Base-by-base conservation (phyloP, 2,888 invertebrate genomes). In the Strigamia transsilvanica region DNA sequence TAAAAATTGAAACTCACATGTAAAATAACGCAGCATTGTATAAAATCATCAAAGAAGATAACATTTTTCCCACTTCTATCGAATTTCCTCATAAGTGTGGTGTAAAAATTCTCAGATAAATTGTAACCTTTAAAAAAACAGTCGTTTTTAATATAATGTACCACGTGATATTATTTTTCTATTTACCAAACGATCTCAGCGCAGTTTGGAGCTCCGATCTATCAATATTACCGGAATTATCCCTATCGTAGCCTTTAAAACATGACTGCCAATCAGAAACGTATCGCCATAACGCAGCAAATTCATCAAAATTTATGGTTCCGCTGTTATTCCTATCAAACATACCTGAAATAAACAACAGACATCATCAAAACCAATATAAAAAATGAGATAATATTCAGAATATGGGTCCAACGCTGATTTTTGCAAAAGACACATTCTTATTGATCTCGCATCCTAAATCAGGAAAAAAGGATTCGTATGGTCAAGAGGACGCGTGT, bases 231-330 rank as follows among this genome's bases (percentile, higher is more conserved):
- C 99, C 91, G 13, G 90, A 90, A 87, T 93, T 94, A 87, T 99
- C 98, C 73, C 93, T 90, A 88, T 99, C 99, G 87, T 97, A 99
- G 0, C 94, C 93, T 73, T 94, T 92, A 88, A 99, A 99, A 87
- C 97, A 97, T 86, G 92, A 93, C 87, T 98, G 97, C 99, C 99
- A 99, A 86, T 99, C 98, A 7, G 95, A 96, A 0, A 99, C 95
- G 88, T 98, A 99, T 87, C 97, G 97, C 99, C 99, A 99, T 0
- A 99, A 89, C 0, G 96, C 94, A 80, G 95, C 94, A 89, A 99
- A 99, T 88, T 99, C 98, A 86, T 97, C 94, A 88, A 98, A 98
- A 85, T 92, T 94, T 82, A 99, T 96, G 0, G 93, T 94, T 9
- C 98, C 98, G 86, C 93, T 91, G 86, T 93, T 94, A 86, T 95